These are phyloP conservation scores for Balaeniceps rex DNA, from an alignment of 2,113 vertebrate species.

Conservation along the genomic window DNA sequence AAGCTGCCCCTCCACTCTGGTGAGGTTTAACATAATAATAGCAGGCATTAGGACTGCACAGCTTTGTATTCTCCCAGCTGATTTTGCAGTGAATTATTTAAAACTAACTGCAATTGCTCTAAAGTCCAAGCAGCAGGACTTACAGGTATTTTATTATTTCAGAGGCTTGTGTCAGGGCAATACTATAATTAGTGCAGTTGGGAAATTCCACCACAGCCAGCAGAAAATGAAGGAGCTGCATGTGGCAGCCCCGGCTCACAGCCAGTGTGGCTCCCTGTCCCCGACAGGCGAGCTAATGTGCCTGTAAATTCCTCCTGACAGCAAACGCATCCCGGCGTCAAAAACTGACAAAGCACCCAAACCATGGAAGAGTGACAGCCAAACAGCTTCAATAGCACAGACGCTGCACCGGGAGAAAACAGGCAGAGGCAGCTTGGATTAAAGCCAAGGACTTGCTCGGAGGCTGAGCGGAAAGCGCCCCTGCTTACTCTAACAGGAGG, in stretches of 20 bases:
- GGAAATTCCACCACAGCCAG: slow-evolving; percentile 35
- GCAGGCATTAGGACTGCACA: background rate
- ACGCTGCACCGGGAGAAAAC: background rate
- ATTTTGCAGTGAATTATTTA: slow-evolving; percentile 45
- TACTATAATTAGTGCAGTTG: slow-evolving; percentile 52
- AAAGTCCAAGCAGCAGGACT: slow-evolving; percentile 14
- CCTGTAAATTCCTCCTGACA: slow-evolving; percentile 67
- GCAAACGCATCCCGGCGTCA: slow-evolving; percentile 55
- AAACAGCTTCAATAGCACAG: slow-evolving; percentile 34
- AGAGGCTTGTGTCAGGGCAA: background rate
- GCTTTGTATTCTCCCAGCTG: background rate
- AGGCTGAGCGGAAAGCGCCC: background rate
- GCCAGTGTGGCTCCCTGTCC: background rate
- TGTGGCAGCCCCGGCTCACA: background rate
- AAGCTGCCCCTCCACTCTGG: background rate
- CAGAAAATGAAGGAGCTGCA: slow-evolving; percentile 31
- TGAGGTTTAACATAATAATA: slow-evolving; percentile 4
- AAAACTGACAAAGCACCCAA: slow-evolving; percentile 63
- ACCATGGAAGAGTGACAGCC: slow-evolving; percentile 58
- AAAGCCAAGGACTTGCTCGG: background rate
- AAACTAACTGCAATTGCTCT: slow-evolving; percentile 7
- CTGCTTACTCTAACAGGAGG: background rate
- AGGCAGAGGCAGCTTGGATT: slow-evolving; percentile 11
- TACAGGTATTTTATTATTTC: slow-evolving; percentile 37
- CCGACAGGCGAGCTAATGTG: slow-evolving; percentile 57